phyloP scores from a whole-genome alignment of 2,888 invertebrate species.

The Anthrax anthrax region DNA sequence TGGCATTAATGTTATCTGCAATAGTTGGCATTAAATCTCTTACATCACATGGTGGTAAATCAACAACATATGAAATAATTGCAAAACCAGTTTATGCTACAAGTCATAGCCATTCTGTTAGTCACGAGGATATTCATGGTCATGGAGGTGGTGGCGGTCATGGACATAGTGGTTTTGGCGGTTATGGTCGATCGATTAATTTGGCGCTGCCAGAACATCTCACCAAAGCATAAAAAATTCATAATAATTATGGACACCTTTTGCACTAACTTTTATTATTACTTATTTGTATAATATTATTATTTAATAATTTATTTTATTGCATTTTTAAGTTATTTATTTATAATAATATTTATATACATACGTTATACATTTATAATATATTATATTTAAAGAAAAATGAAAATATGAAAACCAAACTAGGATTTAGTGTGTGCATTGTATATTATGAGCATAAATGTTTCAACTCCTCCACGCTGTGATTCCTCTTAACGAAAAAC shows the following conservation, averaged over 20 bases:
- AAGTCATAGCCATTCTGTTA: slow-evolving; percentile 43
- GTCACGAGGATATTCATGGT: slow-evolving; percentile 41
- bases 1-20: slow-evolving; percentile 63
- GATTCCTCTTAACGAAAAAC: background rate
- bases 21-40: slow-evolving; percentile 62
- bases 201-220: slow-evolving; percentile 18
- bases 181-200: slow-evolving; percentile 30
- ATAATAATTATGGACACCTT: too few species aligned
- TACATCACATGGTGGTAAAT: slow-evolving; percentile 49
- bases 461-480: slow-evolving; percentile 6
- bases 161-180: slow-evolving; percentile 41
- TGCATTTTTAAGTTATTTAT: slow-evolving; percentile 2
- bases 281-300: slow-evolving; percentile 1
- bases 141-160: slow-evolving; percentile 30
- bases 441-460: background rate
- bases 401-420: background rate
- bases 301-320: slow-evolving; percentile 3
- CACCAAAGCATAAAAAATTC: slow-evolving; percentile 6
- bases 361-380: too few species aligned
- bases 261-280: too few species aligned
- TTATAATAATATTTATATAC: slow-evolving; percentile 1
- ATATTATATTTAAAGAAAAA: too few species aligned
- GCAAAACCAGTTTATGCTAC: slow-evolving; percentile 66
- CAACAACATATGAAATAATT: slow-evolving; percentile 72
- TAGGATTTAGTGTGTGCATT: background rate